Conservation (phyloP, 2,113 vertebrate genomes). For the Bubo blakistoni region DNA sequence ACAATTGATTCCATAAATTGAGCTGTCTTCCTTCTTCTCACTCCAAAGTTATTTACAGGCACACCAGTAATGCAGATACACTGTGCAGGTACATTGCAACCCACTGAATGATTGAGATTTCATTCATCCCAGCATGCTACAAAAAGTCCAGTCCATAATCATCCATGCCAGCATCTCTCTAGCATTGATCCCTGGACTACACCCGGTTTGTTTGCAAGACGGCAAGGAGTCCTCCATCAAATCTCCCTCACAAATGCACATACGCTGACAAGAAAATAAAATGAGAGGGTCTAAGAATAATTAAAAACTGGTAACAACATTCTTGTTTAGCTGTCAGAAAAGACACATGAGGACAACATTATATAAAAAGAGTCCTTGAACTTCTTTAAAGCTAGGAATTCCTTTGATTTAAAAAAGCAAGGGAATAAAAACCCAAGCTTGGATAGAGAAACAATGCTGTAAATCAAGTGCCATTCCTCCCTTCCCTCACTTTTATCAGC, state of each 20-base stretch:
- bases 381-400: neutral
- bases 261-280: neutral
- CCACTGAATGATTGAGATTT: neutral
- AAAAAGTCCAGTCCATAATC: neutral
- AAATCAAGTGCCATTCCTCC: neutral
- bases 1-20: neutral
- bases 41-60: neutral
- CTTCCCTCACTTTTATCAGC: neutral
- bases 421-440: neutral
- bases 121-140: neutral
- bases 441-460: neutral
- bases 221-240: neutral
- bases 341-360: neutral
- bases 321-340: neutral
- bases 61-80: fast-evolving
- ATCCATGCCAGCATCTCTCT: neutral
- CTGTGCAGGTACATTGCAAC: neutral
- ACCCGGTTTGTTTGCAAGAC: neutral
- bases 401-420: neutral
- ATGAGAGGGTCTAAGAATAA: neutral
- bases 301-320: neutral
- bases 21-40: neutral
- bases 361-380: neutral
- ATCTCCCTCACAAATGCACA: neutral
- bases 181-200: neutral